Conservation (phyloP, 2,113 vertebrate genomes). For the Mastomys natalensis region DNA sequence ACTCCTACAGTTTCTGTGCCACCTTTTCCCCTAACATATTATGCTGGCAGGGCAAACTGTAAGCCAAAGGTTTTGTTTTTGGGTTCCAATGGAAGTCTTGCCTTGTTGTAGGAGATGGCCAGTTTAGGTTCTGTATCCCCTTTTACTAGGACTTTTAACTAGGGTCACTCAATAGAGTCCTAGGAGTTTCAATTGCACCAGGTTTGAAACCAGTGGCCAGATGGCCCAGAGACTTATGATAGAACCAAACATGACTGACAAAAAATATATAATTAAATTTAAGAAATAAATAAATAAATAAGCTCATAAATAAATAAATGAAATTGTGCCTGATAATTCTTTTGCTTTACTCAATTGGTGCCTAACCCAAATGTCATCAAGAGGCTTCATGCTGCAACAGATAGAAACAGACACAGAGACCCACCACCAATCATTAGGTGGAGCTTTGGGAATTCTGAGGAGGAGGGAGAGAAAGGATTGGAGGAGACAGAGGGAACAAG, state of each 20-base stretch:
- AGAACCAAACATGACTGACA: background rate
- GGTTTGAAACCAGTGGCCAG: background rate
- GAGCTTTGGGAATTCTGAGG: background rate
- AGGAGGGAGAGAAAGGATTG: background rate
- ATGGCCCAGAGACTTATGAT: background rate
- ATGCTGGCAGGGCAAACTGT: background rate
- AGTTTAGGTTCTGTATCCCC: background rate
- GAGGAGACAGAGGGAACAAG: background rate
- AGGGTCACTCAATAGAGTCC: background rate
- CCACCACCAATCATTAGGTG: background rate
- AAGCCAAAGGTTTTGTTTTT: background rate
- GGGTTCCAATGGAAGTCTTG: background rate
- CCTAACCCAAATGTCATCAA: background rate
- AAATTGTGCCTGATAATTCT: background rate
- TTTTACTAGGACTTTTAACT: background rate
- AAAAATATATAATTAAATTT: background rate
- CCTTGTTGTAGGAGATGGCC: background rate
- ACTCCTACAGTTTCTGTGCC: background rate
- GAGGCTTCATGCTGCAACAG: background rate
- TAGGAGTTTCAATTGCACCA: background rate
- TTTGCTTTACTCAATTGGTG: background rate
- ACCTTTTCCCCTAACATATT: background rate
- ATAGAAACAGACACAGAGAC: background rate
- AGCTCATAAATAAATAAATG: background rate
- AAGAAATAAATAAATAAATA: no score